These are phyloP conservation scores for Sisyra terminalis DNA, from an alignment of 2,888 invertebrate genomes.

Conservation along the genomic window DNA sequence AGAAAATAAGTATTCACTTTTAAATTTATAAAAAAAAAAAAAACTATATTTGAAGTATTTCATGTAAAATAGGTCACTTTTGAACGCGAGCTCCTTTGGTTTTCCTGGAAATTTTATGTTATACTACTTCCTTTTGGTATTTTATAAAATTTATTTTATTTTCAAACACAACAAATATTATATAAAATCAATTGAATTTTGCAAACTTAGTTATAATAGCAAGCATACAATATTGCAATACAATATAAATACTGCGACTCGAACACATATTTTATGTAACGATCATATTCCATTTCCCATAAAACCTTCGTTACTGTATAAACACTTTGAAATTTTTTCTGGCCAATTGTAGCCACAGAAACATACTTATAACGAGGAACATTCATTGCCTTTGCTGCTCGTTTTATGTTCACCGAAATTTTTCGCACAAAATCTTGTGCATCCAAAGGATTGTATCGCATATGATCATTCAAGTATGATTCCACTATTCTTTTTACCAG, in stretches of 20 bases:
- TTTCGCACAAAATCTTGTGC: constrained; percentile 2
- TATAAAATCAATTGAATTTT: no score
- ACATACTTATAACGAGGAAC: not conserved
- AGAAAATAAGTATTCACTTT: no score
- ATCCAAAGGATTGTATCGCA: not conserved
- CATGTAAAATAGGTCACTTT: no score
- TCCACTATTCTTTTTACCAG: not conserved
- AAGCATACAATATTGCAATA: not conserved
- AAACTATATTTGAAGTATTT: no score
- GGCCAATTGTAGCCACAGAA: not conserved
- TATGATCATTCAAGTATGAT: not conserved
- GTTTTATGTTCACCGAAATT: constrained; percentile 1
- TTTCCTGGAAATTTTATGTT: no score
- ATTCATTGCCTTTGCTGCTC: not conserved
- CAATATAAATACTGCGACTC: not conserved
- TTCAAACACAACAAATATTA: no score
- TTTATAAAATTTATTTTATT: no score
- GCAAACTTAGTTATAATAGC: constrained; percentile 1
- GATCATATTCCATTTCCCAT: not conserved
- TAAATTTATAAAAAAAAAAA: no score
- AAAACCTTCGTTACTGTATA: not conserved
- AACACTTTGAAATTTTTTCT: not conserved
- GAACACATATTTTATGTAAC: not conserved
- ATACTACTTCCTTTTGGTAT: no score
- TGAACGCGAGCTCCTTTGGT: no score